Conservation (phyloP, 2,113 vertebrate species). For the Donacobius atricapilla region DNA sequence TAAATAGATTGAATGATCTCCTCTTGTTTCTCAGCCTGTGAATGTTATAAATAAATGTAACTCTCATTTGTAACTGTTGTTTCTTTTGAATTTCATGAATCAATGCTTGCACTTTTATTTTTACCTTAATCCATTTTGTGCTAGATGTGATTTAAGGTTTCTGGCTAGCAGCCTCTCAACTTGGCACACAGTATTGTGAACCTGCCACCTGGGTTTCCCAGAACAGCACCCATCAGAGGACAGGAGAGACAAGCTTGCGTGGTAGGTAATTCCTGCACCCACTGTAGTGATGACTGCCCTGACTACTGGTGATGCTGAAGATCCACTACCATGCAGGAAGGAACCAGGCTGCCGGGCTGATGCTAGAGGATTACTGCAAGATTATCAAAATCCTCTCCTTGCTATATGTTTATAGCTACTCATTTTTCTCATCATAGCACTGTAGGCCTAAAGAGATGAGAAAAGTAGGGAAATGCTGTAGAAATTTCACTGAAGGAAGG, state of each 20-base stretch:
- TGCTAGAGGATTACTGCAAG: not conserved
- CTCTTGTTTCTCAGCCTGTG: not conserved
- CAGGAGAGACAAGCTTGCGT: not conserved
- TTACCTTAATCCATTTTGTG: not conserved
- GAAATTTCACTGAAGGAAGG: not conserved
- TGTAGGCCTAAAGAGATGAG: not conserved
- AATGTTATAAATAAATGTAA: not conserved
- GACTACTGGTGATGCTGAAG: not conserved
- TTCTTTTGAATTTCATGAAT: not conserved
- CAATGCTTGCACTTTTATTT: not conserved
- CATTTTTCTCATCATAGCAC: not conserved
- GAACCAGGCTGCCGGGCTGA: not conserved
- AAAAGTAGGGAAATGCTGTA: not conserved
- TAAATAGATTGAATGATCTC: not conserved
- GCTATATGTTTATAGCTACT: not conserved
- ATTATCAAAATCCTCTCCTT: not conserved
- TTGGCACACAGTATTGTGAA: not conserved
- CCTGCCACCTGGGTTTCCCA: not conserved
- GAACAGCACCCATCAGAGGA: not conserved
- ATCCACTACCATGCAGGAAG: not conserved
- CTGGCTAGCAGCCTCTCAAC: not conserved
- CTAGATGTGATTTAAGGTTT: not conserved
- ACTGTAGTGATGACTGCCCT: fast-evolving
- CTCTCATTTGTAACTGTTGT: not conserved
- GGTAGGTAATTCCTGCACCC: not conserved